Evolutionary conservation across 2,797 vertebrate species (phyloP).

Genomic region (Amblyopsis hoosieri): DNA sequence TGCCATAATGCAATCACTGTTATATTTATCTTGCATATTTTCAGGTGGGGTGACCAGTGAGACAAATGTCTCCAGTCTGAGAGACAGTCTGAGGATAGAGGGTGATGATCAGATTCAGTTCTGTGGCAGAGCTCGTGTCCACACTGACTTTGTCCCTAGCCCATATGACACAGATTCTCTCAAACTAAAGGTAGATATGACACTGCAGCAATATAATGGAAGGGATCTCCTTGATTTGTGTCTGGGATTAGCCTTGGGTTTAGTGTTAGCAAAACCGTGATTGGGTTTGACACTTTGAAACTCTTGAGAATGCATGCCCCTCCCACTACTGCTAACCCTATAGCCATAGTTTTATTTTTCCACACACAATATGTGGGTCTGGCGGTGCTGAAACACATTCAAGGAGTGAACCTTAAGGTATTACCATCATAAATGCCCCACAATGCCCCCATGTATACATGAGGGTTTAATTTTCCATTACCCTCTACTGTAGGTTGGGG

Average conservation of each 20-base stretch:
- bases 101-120: slow-evolving; percentile 87
- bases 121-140: slow-evolving; percentile 91
- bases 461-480: not conserved
- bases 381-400: too few species aligned
- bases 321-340: too few species aligned
- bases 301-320: too few species aligned
- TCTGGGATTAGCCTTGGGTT: too few species aligned
- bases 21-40: too few species aligned
- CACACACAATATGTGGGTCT: too few species aligned
- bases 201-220: slow-evolving; percentile 3
- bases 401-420: too few species aligned
- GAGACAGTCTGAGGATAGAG: slow-evolving; percentile 87
- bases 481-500: slow-evolving; percentile 81
- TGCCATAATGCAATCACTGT: too few species aligned
- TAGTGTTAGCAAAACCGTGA: too few species aligned
- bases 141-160: slow-evolving; percentile 95
- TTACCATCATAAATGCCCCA: too few species aligned
- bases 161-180: slow-evolving; percentile 96
- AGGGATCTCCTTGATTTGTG: not conserved
- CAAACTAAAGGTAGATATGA: slow-evolving; percentile 88
- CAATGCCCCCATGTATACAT: not conserved
- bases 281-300: too few species aligned
- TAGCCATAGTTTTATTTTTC: too few species aligned
- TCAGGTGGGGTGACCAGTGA: slow-evolving; percentile 90
- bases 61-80: slow-evolving; percentile 85